phyloP scores from a whole-genome alignment of 2,888 invertebrate species.

The Ferrisia virgata region DNA sequence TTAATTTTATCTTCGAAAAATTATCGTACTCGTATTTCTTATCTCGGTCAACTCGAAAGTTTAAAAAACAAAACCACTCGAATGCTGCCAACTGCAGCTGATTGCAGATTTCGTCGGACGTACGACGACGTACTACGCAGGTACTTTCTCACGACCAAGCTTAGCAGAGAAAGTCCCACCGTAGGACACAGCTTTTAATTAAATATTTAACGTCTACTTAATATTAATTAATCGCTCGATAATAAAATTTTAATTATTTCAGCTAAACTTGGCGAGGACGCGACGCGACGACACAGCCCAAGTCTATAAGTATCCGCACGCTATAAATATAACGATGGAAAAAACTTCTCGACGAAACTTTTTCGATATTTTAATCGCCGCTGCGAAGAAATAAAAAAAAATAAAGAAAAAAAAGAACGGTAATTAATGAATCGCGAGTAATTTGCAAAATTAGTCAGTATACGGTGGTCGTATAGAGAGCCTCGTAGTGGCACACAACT shows the following conservation, averaged over 20 bases:
- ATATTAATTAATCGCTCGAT: background rate
- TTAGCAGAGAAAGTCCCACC: background rate
- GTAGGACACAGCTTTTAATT: constrained; percentile 1
- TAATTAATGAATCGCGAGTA: background rate
- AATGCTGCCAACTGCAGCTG: background rate
- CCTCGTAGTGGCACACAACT: background rate
- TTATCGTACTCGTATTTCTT: background rate
- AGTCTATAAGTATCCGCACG: too few relatives aligned
- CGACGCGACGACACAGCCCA: too few relatives aligned
- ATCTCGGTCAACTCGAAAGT: background rate
- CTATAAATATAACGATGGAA: background rate
- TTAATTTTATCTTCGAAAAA: background rate
- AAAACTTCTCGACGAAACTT: background rate
- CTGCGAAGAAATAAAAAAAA: background rate
- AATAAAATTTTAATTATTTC: constrained; percentile 9
- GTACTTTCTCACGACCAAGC: background rate
- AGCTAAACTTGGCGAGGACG: background rate
- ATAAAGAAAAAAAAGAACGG: background rate
- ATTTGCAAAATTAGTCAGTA: constrained; percentile 5
- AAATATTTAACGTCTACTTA: background rate
- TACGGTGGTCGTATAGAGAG: too few relatives aligned
- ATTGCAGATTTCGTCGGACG: too few relatives aligned
- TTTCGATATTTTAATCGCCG: background rate
- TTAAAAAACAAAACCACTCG: background rate
- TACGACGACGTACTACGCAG: too few relatives aligned